These are phyloP conservation scores for Anoplius nigerrimus DNA, from an alignment of 2,888 invertebrate species.

Conservation along the genomic window DNA sequence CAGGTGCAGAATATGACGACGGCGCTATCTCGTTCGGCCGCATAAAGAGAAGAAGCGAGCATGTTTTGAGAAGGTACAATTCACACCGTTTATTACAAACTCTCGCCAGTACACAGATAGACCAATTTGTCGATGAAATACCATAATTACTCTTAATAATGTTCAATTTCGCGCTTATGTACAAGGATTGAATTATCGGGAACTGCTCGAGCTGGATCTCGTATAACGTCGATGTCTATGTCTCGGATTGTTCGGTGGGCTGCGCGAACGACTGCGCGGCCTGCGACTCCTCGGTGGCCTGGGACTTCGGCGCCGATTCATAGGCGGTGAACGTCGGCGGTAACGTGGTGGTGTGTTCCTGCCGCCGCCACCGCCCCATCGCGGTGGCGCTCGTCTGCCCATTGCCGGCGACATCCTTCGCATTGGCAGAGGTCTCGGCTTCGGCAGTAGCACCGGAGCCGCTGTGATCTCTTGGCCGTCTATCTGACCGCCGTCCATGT, in stretches of 20 bases:
- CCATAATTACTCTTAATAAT: too few species aligned
- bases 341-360: conserved; percentile 75
- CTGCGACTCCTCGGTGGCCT: conserved; percentile 78
- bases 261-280: conserved; percentile 77
- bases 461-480: conserved; percentile 97
- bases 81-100: too few species aligned
- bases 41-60: too few species aligned
- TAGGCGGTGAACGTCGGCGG: conserved; percentile 74
- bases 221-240: conserved; percentile 82
- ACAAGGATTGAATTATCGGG: conserved; percentile 76
- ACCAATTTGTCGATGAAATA: too few species aligned
- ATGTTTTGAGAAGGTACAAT: too few species aligned
- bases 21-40: too few species aligned
- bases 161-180: not conserved
- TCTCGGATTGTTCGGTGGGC: conserved; percentile 75
- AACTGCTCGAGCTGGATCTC: conserved; percentile 85
- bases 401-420: conserved; percentile 70
- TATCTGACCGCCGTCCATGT: conserved; percentile 99
- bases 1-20: too few species aligned
- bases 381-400: conserved; percentile 77
- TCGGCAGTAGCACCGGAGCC: conserved; percentile 92
- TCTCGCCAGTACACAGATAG: too few species aligned
- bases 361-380: conserved; percentile 75
- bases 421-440: conserved; percentile 80
- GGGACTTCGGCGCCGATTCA: conserved; percentile 78